Base-by-base conservation (phyloP, 2,113 vertebrate species). In the Onychorhynchus coronatus region DNA sequence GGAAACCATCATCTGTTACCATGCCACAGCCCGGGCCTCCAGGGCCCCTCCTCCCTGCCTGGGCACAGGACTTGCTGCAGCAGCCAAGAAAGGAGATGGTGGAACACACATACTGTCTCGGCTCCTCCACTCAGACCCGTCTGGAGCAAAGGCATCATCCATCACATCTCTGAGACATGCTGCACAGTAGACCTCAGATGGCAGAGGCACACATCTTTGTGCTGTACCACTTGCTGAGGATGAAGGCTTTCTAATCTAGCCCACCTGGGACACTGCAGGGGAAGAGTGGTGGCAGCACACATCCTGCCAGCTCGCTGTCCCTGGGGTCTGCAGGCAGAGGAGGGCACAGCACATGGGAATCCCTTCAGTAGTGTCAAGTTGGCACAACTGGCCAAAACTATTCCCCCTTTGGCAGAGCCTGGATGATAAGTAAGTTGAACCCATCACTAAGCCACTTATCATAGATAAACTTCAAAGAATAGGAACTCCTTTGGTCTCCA, bases 201-300 rank as follows among this genome's bases (percentile, higher is more conserved):
- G 53, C 50, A 85, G 53, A 66, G 44, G 67, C 49, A 61, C 39
- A 46, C 35, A 12, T n/a, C 65, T 71, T 20, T 28, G 61, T 47
- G 61, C 68, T 68, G 28, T 63, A 33, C 33, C 70, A 58, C 70
- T 76, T 30, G 8, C 58, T 56, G 37, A 72, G 74, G 62, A 46
- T 9, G 31, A 70, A 61, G 62, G 41, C 31, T 65, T 82, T 68
- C 85, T 61, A 15, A 56, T 22, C 68, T 53, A 53, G 41, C 20
- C 31, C 0, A 0, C n/a, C 4, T 46, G 46, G 50, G 44, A 75
- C 2, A 1, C 11, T 1, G 14, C 8, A 9, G 27, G 33, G 56
- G 30, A 74, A 68, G 28, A 67, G 39, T 2, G 2, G 33, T 3
- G 1, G 80, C 58, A 81, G 53, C 65, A 70, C 4, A 12, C 33